Evolutionary conservation across 2,113 vertebrate genomes (phyloP), one percentile per base, ranked within the genome.

Genomic region (Marmota monax): DNA sequence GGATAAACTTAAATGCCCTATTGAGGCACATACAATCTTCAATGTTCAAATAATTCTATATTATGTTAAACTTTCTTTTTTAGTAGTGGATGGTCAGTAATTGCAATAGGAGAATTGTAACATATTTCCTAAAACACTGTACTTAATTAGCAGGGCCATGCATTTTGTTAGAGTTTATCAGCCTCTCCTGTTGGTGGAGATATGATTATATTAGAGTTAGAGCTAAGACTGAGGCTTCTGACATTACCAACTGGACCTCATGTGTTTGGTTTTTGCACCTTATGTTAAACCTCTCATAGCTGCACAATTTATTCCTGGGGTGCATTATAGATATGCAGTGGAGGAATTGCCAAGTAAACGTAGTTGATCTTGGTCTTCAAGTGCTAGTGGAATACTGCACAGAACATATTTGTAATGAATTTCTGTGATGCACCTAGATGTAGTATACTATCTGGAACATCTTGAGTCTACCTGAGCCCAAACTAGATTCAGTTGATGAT

Each of bases 301-400:
- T 45, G 12, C 18, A 37, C 80, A 96, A 27, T 51, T 58, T 67
- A 88, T 61, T 11, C 7, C 23, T 53, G 1, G 7, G 14, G 13
- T 18, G 3, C 6, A 25, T 11, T 45, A 8, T 13, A 80, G n/a
- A 82, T 63, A 45, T n/a, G 29, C 11, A 56, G 7, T 0, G 0
- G 3, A 51, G 14, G 25, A 5, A 45, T 72, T 83, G 39, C 45
- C 42, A 90, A 70, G 72, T 70, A 25, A 93, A 72, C 56, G 22
- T n/a, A 48, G 22, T 56, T 77, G 39, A 8, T 72, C 10, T 65
- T 72, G n/a, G 4, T 48, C 37, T 6, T 72, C 67, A 78, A 72
- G 14, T 63, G 29, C 39, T 48, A 88, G 27, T 42, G 23, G 42
- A 61, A 32, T 63, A 1, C 34, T 29, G 32, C 69, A 48, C 18